phyloP scores from a whole-genome alignment of 2,888 invertebrate species.

The Tenodera sinensis region DNA sequence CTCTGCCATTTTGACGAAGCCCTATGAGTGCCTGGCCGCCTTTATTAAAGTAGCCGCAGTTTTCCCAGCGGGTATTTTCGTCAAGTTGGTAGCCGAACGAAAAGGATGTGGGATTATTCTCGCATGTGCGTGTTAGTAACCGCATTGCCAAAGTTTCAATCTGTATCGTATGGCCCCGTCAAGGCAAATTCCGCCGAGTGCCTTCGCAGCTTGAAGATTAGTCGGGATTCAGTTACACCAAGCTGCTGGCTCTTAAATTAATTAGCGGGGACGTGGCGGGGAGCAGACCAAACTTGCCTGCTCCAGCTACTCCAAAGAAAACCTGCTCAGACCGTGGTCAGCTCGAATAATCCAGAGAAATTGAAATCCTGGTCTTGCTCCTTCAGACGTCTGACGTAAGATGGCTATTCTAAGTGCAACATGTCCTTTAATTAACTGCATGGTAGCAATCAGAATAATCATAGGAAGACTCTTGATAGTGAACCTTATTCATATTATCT shows the following conservation, averaged over 20 bases:
- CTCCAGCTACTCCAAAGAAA: background rate
- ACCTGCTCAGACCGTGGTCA: background rate
- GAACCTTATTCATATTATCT: no score
- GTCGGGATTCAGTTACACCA: background rate
- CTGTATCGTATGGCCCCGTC: background rate
- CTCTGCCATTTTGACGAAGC: background rate
- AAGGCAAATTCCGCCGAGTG: background rate
- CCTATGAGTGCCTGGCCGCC: background rate
- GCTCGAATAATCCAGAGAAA: background rate
- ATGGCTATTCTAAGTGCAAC: background rate
- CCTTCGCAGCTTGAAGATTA: background rate
- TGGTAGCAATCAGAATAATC: background rate
- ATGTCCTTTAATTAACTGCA: background rate
- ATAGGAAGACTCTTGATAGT: no score
- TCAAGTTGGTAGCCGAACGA: background rate
- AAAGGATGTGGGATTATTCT: background rate
- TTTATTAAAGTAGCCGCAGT: background rate
- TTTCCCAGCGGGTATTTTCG: background rate
- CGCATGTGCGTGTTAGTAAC: background rate
- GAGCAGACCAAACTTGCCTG: background rate
- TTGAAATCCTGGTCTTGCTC: background rate
- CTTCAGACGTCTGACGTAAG: background rate
- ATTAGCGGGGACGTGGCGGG: background rate
- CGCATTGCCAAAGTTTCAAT: background rate
- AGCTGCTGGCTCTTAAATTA: background rate